Percentiles rank a stretch among this genome's conserved stretches.
Evolutionary conservation across 2,113 vertebrate genomes (phyloP).

Genomic region (Turnix velox): DNA sequence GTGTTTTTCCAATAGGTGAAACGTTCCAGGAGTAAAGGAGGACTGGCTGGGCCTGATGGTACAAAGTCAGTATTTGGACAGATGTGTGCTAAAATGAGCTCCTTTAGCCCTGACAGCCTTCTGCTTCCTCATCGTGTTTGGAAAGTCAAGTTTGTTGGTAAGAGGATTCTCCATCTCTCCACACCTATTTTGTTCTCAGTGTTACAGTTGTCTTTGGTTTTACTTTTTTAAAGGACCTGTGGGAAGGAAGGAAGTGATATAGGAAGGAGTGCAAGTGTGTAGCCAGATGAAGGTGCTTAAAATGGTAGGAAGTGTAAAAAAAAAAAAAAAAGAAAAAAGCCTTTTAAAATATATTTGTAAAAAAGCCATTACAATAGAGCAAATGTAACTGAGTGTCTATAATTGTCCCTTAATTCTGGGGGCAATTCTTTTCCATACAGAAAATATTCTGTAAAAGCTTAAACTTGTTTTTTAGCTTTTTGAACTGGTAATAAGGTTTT

Average conservation of each 20-base stretch:
- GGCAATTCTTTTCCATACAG: not conserved
- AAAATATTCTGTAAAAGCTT: not conserved
- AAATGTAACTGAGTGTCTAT: not conserved
- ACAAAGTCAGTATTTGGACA: conserved; percentile 99
- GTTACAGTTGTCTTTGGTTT: not conserved
- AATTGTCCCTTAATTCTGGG: not conserved
- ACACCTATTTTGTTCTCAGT: not conserved
- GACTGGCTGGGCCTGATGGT: conserved; percentile 93
- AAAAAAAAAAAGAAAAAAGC: too few species aligned
- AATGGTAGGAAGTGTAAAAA: not conserved
- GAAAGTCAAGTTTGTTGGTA: conserved; percentile 99
- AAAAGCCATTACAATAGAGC: not conserved
- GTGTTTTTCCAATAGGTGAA: conserved; percentile 81
- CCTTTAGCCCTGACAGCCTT: conserved; percentile 94
- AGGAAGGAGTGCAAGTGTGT: not conserved
- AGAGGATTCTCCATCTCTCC: not conserved
- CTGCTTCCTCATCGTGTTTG: conserved; percentile 96
- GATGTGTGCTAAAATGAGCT: conserved; percentile 98
- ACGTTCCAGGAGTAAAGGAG: conserved; percentile 97
- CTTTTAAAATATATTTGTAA: not conserved
- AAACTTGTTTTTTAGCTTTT: not conserved
- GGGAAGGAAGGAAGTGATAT: not conserved
- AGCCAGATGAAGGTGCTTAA: not conserved
- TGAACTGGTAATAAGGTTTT: not conserved
- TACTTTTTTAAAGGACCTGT: not conserved